These are phyloP conservation scores for Bombus difficillimus DNA, from an alignment of 1,140 invertebrate genomes.

Conservation along the genomic window DNA sequence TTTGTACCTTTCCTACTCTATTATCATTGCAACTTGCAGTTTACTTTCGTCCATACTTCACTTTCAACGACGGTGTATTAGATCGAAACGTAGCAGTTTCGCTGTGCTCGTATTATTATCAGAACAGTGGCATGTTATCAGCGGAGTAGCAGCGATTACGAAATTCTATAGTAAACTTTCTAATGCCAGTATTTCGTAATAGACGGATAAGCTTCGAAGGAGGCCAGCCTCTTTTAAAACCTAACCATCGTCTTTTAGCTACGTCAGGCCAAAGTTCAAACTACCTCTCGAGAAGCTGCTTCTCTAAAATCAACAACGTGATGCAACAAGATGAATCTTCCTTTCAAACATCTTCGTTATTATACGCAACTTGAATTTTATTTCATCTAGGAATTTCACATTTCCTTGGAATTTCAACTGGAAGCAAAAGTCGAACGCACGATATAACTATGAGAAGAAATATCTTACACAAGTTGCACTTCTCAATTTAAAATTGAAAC, in stretches of 20 bases:
- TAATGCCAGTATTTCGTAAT: constrained; percentile 15
- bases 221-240: neutral
- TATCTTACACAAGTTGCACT: too few relatives aligned
- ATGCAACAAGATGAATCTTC: neutral
- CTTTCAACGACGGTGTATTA: neutral
- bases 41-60: neutral
- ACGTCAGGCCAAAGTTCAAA: neutral
- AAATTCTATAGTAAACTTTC: neutral
- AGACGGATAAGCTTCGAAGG: neutral
- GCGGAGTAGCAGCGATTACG: neutral
- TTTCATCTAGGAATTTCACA: too few relatives aligned
- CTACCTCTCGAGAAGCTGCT: too few relatives aligned
- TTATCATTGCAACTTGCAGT: neutral
- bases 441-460: too few relatives aligned
- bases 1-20: constrained; percentile 1
- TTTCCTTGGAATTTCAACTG: too few relatives aligned
- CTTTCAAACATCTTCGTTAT: too few relatives aligned
- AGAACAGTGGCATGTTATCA: neutral
- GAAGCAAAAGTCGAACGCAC: too few relatives aligned
- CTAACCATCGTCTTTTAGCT: neutral
- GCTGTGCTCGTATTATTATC: neutral
- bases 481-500: fast-evolving
- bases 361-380: too few relatives aligned
- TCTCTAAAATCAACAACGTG: neutral
- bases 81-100: neutral